These are phyloP conservation scores for Ara ararauna DNA, from an alignment of 2,797 vertebrate species.

Conservation along the genomic window DNA sequence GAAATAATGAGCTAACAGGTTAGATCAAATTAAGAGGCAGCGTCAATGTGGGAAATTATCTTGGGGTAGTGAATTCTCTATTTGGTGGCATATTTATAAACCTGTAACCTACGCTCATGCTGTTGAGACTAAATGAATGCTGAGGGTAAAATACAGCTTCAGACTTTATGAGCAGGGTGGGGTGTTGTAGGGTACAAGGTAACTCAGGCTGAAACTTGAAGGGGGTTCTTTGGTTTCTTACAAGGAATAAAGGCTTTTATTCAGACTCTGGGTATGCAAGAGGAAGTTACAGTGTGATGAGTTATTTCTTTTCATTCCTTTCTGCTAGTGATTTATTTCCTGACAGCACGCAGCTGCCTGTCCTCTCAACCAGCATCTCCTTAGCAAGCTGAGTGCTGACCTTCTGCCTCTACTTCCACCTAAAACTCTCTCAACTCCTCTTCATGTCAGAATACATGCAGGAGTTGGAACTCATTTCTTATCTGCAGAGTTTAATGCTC, in stretches of 20 bases:
- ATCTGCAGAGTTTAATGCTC: background rate
- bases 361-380: background rate
- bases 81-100: background rate
- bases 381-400: background rate
- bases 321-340: background rate
- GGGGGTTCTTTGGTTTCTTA: background rate
- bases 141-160: background rate
- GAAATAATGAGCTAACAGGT: background rate
- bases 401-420: background rate
- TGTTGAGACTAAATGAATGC: background rate
- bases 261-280: background rate
- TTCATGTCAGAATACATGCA: rapidly evolving
- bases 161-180: background rate
- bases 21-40: background rate
- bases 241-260: background rate
- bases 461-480: background rate
- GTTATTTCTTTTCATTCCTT: background rate
- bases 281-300: background rate
- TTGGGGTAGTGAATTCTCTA: background rate
- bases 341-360: background rate
- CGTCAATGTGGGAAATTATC: background rate
- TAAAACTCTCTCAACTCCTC: background rate
- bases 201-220: background rate
- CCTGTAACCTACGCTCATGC: background rate
- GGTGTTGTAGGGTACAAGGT: background rate